Percentiles rank a stretch among this genome's conserved stretches.
phyloP scores from a whole-genome alignment of 2,888 invertebrate species.

The Drosophila paracracens region DNA sequence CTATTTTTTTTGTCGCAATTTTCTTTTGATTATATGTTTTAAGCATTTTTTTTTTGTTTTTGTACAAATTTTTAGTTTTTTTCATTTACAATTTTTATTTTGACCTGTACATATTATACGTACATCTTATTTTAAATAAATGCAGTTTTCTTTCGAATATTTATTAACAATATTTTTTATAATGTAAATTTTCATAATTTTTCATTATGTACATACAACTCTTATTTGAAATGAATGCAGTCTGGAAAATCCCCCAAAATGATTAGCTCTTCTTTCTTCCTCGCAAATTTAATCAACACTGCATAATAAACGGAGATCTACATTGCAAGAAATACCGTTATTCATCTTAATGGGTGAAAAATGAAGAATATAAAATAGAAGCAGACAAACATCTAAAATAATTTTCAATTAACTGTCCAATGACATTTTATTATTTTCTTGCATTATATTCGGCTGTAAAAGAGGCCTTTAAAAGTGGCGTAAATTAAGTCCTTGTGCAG shows the following conservation, averaged over 20 bases:
- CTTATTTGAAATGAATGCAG: neutral
- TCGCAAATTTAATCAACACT: neutral
- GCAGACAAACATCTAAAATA: constrained; percentile 66
- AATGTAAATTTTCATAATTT: neutral
- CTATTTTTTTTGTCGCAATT: neutral
- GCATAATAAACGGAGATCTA: neutral
- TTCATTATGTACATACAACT: neutral
- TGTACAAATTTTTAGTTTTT: neutral
- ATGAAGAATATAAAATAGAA: constrained; percentile 1
- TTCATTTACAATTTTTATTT: neutral
- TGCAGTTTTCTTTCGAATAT: neutral
- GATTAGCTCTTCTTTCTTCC: no score
- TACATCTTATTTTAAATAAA: no score
- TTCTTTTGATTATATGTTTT: neutral
- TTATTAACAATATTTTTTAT: neutral
- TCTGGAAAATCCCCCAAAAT: neutral
- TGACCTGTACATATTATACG: no score
- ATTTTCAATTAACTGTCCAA: constrained; percentile 66
- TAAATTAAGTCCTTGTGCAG: neutral
- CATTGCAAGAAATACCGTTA: neutral
- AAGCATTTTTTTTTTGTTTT: neutral
- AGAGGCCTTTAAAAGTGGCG: neutral
- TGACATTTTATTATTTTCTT: constrained; percentile 22
- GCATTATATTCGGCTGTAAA: constrained; percentile 23
- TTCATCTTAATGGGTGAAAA: neutral